phyloP scores from a whole-genome alignment of 2,113 vertebrate genomes.

The Bolborhynchus lineola region DNA sequence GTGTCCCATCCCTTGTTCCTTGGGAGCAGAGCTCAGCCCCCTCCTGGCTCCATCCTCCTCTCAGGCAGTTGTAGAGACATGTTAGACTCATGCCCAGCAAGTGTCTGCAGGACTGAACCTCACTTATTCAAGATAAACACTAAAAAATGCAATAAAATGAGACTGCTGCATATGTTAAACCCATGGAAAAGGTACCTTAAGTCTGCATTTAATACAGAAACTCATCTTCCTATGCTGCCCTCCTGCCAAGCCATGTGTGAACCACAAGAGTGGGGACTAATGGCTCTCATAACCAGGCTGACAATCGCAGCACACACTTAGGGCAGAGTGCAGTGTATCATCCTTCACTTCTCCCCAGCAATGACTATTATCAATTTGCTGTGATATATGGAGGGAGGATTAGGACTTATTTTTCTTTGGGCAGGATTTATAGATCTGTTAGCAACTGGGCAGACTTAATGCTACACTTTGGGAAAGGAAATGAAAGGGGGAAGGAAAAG shows the following conservation, averaged over 20 bases:
- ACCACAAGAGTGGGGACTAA: not conserved
- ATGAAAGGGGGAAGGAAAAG: not conserved
- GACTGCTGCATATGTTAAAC: not conserved
- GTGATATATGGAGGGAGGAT: not conserved
- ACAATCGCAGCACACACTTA: not conserved
- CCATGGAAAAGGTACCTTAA: not conserved
- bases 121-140: not conserved
- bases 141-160: not conserved
- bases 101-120: not conserved
- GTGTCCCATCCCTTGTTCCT: not conserved
- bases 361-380: not conserved
- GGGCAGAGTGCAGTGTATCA: not conserved
- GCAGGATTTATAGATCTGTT: not conserved
- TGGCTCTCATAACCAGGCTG: not conserved
- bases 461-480: not conserved
- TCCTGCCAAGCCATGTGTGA: not conserved
- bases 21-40: not conserved
- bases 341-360: not conserved
- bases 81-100: accelerated
- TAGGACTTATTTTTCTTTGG: not conserved
- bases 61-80: not conserved
- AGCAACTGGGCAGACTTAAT: not conserved
- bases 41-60: not conserved
- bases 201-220: no score
- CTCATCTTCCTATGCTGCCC: not conserved